Percentiles rank a stretch among this genome's conserved stretches.
Conservation (phyloP, 2,888 invertebrate genomes). For the Acronicta leporina region DNA sequence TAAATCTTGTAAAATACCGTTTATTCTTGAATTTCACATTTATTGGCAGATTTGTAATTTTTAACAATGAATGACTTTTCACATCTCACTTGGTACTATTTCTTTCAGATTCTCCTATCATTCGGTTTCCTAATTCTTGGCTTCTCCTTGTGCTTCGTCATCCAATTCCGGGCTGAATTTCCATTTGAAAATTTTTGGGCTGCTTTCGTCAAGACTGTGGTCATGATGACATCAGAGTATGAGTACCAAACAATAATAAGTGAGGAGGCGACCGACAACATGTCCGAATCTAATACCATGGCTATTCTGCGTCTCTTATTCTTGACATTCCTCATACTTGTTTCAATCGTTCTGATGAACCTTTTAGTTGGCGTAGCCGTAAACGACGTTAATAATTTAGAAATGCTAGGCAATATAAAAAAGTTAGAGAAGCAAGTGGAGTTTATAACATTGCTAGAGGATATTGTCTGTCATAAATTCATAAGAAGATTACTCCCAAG, state of each 20-base stretch:
- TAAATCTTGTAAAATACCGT: too few species aligned
- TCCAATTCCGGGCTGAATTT: constrained; percentile 81
- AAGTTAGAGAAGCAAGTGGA: constrained; percentile 87
- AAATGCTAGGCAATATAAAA: constrained; percentile 85
- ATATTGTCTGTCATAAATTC: constrained; percentile 41
- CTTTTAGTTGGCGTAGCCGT: constrained; percentile 89
- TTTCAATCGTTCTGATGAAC: constrained; percentile 89
- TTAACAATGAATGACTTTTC: too few species aligned
- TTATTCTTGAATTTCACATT: too few species aligned
- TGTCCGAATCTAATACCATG: constrained; percentile 71
- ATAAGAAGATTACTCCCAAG: constrained; percentile 43
- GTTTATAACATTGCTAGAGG: constrained; percentile 71
- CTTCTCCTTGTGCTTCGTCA: constrained; percentile 87
- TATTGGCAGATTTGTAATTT: too few species aligned
- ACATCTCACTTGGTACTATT: background rate
- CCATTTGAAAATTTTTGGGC: constrained; percentile 85
- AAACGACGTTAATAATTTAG: constrained; percentile 86
- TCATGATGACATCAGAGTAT: constrained; percentile 90
- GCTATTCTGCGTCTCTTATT: constrained; percentile 82
- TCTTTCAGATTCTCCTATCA: constrained; percentile 83
- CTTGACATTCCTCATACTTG: constrained; percentile 84
- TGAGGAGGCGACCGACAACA: constrained; percentile 61
- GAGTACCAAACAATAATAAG: constrained; percentile 85
- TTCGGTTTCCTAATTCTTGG: constrained; percentile 86
- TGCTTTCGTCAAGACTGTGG: constrained; percentile 86